Evolutionary conservation across 2,113 vertebrate genomes (phyloP), one percentile per base, ranked within the genome.

Genomic region (Trichechus manatus): DNA sequence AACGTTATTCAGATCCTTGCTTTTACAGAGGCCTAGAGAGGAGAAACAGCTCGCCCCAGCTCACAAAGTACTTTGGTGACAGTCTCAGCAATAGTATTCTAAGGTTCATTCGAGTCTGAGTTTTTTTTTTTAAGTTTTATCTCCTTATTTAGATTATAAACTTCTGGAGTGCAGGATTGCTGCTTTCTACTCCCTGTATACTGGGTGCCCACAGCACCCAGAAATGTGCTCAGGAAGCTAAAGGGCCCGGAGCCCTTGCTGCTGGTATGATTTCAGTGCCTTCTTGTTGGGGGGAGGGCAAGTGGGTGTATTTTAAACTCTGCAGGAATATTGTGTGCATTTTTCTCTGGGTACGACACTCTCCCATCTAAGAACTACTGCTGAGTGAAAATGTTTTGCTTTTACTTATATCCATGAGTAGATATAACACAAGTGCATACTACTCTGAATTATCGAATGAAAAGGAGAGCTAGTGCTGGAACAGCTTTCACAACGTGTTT

Each of bases 401-500:
- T 80, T 66, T 44, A 53, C 36, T 70, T 15, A 13, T 10, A 13
- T 72, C 50, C 10, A 2, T 42, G 87, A 82, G 42, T 22, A 79
- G 39, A 15, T 13, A 6, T 1, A 5, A 1, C 4, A 8, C 25
- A 25, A 53, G n/a, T 10, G 9, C 31, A 23, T 72, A 31, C 5
- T 27, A 7, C 50, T 31, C 31, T 1, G 19, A 29, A 3, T 39
- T 72, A 33, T 0, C 1, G 2, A 31, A 2, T 0, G 13, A 39
- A 25, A 1, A 25, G 9, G 61, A 78, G 15, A 50, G 6, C 79
- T 8, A 47, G 13, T 3, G 0, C 33, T 31, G 3, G n/a, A 33
- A 4, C 31, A n/a, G 1, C 15, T 14, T 53, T 6, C 29, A 1
- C 0, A 0, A 39, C 33, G 9, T 7, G 0, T 44, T 29, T 25